phyloP scores from a whole-genome alignment of 2,797 vertebrate genomes.

The Gymnoscopelus microlampas region DNA sequence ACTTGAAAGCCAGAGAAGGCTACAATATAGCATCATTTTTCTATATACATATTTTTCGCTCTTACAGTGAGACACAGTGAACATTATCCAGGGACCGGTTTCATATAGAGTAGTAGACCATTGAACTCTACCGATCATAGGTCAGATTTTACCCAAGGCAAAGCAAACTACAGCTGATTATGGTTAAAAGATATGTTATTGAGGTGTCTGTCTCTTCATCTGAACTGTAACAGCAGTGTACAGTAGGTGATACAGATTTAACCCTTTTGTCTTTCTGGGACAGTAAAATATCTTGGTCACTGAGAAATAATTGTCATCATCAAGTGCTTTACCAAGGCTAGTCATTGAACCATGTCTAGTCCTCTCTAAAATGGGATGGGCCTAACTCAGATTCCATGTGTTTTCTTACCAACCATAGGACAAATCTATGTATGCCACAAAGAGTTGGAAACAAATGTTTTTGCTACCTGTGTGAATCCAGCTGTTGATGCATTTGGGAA shows the following conservation, averaged over 20 bases:
- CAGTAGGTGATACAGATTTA: not conserved
- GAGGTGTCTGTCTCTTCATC: not conserved
- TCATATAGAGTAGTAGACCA: not conserved
- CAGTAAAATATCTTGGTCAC: no score
- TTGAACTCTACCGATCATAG: not conserved
- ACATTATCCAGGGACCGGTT: slow-evolving; percentile 36
- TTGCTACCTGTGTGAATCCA: not conserved
- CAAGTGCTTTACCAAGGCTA: no score
- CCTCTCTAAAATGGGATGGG: no score
- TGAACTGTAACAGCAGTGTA: not conserved
- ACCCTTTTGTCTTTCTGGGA: not conserved
- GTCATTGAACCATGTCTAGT: no score
- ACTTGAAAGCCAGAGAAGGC: slow-evolving; percentile 10
- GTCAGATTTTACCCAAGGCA: not conserved
- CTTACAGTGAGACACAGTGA: slow-evolving; percentile 45
- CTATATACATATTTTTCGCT: slow-evolving; percentile 6
- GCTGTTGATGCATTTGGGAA: not conserved
- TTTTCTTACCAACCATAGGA: no score
- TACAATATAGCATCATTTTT: not conserved
- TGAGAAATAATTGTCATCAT: no score
- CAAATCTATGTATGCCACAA: no score
- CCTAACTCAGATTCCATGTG: no score
- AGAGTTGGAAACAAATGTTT: no score
- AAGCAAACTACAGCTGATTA: slow-evolving; percentile 7
- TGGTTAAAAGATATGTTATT: not conserved